A percentile compares a stretch with the other conserved stretches of the same genome.
Conservation (phyloP, 2,113 vertebrate genomes). For the Hemibagrus wyckioides region DNA sequence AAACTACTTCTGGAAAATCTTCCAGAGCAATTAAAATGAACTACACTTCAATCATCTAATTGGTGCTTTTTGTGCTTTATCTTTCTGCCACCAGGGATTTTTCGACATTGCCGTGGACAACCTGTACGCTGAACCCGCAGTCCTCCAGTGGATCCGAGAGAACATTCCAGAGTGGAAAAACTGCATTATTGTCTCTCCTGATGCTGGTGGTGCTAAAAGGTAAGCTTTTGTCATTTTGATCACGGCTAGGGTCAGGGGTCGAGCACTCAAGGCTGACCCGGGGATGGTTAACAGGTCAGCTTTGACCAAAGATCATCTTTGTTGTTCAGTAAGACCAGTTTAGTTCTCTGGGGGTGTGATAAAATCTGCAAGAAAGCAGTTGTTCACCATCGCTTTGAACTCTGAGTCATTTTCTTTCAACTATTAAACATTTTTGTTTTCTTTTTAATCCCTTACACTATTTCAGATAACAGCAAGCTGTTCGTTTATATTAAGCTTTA, state of each 20-base stretch:
- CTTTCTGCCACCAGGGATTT: slow-evolving; percentile 80
- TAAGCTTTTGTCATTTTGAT: slow-evolving; percentile 49
- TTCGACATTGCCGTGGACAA: slow-evolving; percentile 99
- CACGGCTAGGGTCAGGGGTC: too few species aligned
- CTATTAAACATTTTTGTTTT: neutral
- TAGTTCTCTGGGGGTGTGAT: neutral
- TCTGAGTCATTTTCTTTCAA: neutral
- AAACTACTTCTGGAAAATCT: neutral
- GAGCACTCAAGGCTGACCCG: neutral
- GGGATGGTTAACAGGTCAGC: neutral
- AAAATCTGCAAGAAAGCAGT: neutral
- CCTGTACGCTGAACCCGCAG: slow-evolving; percentile 95
- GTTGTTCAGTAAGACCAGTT: neutral
- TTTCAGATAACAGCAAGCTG: too few species aligned
- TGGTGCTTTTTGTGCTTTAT: neutral
- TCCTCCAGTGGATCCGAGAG: slow-evolving; percentile 96
- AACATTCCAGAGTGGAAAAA: slow-evolving; percentile 97
- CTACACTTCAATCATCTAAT: neutral
- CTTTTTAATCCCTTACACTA: neutral
- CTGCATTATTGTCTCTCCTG: slow-evolving; percentile 95
- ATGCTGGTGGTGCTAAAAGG: slow-evolving; percentile 97
- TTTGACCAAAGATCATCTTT: neutral
- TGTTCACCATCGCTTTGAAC: neutral
- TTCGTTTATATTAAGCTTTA: neutral
- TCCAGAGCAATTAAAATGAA: neutral